Conservation (phyloP, 2,797 vertebrate species). For the Sebastes miniatus region DNA sequence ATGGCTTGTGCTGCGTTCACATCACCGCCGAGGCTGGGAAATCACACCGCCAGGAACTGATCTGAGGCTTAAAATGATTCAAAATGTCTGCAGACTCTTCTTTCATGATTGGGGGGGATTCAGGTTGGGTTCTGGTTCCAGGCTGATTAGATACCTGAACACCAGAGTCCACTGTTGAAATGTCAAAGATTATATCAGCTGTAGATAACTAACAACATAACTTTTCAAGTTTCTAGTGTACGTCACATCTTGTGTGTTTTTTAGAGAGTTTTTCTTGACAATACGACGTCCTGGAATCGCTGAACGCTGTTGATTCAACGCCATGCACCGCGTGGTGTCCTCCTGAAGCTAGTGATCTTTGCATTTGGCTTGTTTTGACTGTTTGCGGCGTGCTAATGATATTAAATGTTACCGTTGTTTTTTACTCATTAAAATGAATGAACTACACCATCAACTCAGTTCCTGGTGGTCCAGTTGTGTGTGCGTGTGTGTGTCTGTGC, state of each 20-base stretch:
- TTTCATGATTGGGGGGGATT: not conserved
- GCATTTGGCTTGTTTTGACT: not conserved
- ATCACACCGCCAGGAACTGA: slow-evolving; percentile 13
- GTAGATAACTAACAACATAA: not conserved
- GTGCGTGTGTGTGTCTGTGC: not conserved
- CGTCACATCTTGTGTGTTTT: too few relatives aligned
- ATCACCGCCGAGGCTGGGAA: slow-evolving; percentile 35
- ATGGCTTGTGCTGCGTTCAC: slow-evolving; percentile 63
- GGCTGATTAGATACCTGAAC: not conserved
- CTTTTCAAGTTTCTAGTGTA: too few relatives aligned
- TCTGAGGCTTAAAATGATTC: not conserved
- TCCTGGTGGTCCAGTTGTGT: not conserved
- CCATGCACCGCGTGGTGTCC: too few relatives aligned
- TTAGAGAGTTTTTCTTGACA: too few relatives aligned
- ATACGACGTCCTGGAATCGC: too few relatives aligned
- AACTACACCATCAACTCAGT: not conserved
- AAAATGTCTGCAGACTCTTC: not conserved
- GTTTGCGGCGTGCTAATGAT: not conserved
- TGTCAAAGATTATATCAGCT: not conserved
- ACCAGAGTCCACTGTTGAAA: too few relatives aligned
- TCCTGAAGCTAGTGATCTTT: not conserved
- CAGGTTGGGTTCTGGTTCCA: not conserved
- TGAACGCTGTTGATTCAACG: too few relatives aligned
- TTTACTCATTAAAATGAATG: not conserved
- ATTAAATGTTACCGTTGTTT: not conserved